Evolutionary conservation across 2,113 vertebrate genomes (phyloP), one percentile per base, ranked within the genome.

Genomic region (Callipepla californica): DNA sequence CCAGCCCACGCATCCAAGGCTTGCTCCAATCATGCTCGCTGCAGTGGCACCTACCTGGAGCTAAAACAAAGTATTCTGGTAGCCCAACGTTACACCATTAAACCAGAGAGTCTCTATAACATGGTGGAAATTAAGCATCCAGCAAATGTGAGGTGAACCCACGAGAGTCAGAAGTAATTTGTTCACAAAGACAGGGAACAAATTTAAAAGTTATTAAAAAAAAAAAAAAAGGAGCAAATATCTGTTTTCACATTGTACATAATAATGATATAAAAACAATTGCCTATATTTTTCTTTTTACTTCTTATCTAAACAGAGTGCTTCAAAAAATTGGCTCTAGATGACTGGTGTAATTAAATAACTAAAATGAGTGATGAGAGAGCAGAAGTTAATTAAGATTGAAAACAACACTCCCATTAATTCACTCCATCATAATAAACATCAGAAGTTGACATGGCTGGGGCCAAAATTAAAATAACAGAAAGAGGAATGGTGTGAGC

Each of bases 31-130:
- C 58, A n/a, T 7, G 14, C 89, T 91, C 70, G 91, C 88, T 94
- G 92, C 96, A 85, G 97, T 58, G 98, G 97, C 94, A 97, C 96
- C 97, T 96, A 95, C 97, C 98, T 99, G 98, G 98, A 99, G 98
- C 98, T 98, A 97, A 99, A 98, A 99, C 98, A 99, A 99, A 99
- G 98, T 98, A 98, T 98, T 97, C 97, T 91, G 97, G 98, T 97
- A 96, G 98, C 97, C 97, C 94, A 91, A 98, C 97, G 97, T 97
- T 95, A 98, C 95, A 97, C 94, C 96, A 97, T 96, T 91, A 95
- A 97, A 97, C 96, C 96, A 96, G 96, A 97, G 88, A 90, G 94
- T 97, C 91, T 97, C 92, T 95, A 59, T 62, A 93, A 96, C 32
- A 58, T 95, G 97, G 97, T 96, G 97, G 97, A 98, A 97, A 97